These are phyloP conservation scores for Acrobasis suavella DNA, from an alignment of 2,888 invertebrate species.

Conservation along the genomic window DNA sequence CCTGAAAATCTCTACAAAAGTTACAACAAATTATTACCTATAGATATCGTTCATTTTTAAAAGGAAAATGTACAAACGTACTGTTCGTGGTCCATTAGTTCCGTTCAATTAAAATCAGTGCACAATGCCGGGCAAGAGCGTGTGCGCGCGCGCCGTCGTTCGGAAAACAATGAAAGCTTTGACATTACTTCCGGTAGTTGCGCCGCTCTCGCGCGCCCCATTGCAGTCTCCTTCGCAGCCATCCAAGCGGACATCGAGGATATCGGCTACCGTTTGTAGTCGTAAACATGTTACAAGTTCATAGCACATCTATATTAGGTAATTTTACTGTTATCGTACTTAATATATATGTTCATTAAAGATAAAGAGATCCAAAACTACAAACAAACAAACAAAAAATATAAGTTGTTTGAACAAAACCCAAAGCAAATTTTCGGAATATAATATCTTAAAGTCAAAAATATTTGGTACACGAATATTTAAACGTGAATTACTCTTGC, in stretches of 20 bases:
- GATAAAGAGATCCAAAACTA: too few species aligned
- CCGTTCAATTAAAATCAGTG: constrained; percentile 51
- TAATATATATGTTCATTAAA: too few species aligned
- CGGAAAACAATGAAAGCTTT: constrained; percentile 63
- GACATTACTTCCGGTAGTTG: constrained; percentile 71
- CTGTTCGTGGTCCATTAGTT: constrained; percentile 47
- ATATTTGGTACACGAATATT: too few species aligned
- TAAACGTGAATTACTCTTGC: too few species aligned
- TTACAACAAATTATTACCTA: too few species aligned
- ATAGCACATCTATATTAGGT: background rate
- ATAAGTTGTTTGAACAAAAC: too few species aligned
- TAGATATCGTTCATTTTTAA: constrained; percentile 27
- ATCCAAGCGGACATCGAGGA: constrained; percentile 24
- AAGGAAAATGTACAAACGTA: constrained; percentile 34
- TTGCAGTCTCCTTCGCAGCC: constrained; percentile 52
- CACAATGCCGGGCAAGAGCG: constrained; percentile 45
- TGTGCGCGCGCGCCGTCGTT: constrained; percentile 44
- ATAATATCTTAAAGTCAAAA: too few species aligned
- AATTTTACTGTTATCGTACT: too few species aligned
- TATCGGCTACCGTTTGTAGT: background rate
- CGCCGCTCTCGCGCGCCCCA: constrained; percentile 51
- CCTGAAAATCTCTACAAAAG: too few species aligned
- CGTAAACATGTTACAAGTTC: constrained; percentile 15
- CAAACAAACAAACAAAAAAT: too few species aligned
- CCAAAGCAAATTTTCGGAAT: too few species aligned